Evolutionary conservation across 2,113 vertebrate genomes (phyloP).

Genomic region (Chlorodrepanis virens): DNA sequence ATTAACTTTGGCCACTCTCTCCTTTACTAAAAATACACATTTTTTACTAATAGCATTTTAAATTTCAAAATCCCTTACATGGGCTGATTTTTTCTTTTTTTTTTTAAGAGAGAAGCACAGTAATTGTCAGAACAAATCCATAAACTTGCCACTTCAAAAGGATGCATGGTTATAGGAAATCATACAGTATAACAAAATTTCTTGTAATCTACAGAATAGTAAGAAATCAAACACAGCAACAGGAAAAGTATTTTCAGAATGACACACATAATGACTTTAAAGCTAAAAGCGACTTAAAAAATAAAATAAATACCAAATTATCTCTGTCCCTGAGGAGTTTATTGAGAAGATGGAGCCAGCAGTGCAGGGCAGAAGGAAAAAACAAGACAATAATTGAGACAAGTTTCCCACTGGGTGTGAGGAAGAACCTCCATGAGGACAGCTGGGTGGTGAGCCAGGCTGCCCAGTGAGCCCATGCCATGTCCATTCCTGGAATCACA

Average conservation of each 20-base stretch:
- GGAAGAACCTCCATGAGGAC: neutral
- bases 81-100: neutral
- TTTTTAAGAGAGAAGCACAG: neutral
- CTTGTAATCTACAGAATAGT: neutral
- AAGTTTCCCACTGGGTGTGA: neutral
- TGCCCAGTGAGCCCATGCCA: fast-evolving
- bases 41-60: neutral
- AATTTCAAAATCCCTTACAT: neutral
- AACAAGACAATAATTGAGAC: neutral
- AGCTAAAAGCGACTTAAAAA: neutral
- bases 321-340: neutral
- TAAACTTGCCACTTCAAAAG: neutral
- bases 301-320: neutral
- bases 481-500: fast-evolving
- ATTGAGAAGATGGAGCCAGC: neutral
- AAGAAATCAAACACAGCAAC: neutral
- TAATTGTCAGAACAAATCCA: neutral
- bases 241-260: neutral
- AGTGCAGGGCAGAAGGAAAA: neutral
- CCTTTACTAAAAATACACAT: neutral
- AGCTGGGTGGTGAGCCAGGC: neutral
- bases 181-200: neutral
- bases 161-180: neutral
- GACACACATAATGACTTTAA: neutral
- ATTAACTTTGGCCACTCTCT: neutral